Base-by-base conservation (phyloP, 1,140 invertebrate species). In the Penaeus vannamei region DNA sequence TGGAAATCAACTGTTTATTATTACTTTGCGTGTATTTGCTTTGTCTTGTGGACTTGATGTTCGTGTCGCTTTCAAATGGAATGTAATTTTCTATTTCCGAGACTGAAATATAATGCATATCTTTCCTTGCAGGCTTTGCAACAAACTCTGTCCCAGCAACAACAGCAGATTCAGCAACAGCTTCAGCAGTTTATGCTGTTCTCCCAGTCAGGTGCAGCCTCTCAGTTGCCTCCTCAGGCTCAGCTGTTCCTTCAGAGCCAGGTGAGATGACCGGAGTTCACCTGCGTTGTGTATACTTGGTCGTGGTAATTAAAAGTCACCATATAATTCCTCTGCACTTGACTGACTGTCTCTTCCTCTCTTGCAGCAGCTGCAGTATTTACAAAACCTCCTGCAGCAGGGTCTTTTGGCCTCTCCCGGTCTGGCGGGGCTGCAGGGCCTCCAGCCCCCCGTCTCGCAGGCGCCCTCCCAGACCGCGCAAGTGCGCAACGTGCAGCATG, bases 171-270 rank as follows among this genome's bases (percentile, higher is more conserved):
- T 7, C 92, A 92, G 69, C 93, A 93, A 84, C 92, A 92, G 61
- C 92, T 94, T 76, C 94, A 94, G 90, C 94, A 94, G 90, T 93
- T 94, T 62, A 92, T 94, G 32, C 91, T 94, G 42, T 92, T 94
- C n/a, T 93, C 93, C 85, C 93, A 91, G 84, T 86, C 91, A n/a
- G 91, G 90, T 83, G 91, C 82, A 86, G 91, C 92, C 19, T 92
- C 92, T 26, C 93, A 93, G 91, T 90, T 93, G 53, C 90, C 92
- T 64, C 91, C 91, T 53, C 94, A 94, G 29, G 83, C 91, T 42
- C 96, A 96, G 92, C 95, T 97, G 90, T 95, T 97, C 92, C 93
- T 97, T 26, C 96, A 97, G 92, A 97, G 96, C 94, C 96, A 97
- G 95, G 96, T 96, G 93, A 92, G 92, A 14, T 53, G 4, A 53